Base-by-base conservation (phyloP, 1,140 invertebrate species). In the Babylonia areolata region DNA sequence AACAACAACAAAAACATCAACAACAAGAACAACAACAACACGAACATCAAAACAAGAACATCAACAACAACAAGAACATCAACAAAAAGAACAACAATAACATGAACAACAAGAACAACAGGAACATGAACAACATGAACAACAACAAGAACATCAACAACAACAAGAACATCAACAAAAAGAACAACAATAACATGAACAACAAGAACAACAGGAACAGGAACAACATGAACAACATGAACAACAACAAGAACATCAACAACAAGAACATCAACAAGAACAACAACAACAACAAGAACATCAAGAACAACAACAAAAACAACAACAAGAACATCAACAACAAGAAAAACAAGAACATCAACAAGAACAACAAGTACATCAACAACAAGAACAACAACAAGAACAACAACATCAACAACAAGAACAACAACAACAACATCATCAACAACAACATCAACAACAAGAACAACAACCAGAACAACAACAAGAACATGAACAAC, bases 201-300 rank as follows among this genome's bases (percentile, higher is more conserved):
- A 46, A 42, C 23, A 39, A 81, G 42, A 46, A 51, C 35, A 81
- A 75, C 17, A 17, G 90, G 92, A 39, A 97, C 6, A 75, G 37
- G 42, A 35, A 28, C 12, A 31, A 33, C 20, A 15, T 20, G 51
- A 79, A 64, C 77, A 78, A 58, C 82, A 81, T 40, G 46, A 88
- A 23, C 40, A 31, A 31, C 42, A 58, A 33, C 28, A 11, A 37
- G 40, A 17, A 64, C 17, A 64, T 20, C 17, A 64, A 64, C 17
- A 64, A 20, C 17, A 64, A 20, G 58, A 64, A 20, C 17, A 64
- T 64, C 17, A 17, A 20, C 17, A 64, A 64, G 58, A 64, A 64
- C 17, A 64, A 64, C 17, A 64, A 51, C 40, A 64, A 23, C 58
- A 40, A 75, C 6, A 73, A 33, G 35, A 42, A 54, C n/a, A 79